A percentile compares a stretch with the other conserved stretches of the same genome.
These are phyloP conservation scores for Solea senegalensis DNA, from an alignment of 2,113 vertebrate genomes.

Conservation along the genomic window DNA sequence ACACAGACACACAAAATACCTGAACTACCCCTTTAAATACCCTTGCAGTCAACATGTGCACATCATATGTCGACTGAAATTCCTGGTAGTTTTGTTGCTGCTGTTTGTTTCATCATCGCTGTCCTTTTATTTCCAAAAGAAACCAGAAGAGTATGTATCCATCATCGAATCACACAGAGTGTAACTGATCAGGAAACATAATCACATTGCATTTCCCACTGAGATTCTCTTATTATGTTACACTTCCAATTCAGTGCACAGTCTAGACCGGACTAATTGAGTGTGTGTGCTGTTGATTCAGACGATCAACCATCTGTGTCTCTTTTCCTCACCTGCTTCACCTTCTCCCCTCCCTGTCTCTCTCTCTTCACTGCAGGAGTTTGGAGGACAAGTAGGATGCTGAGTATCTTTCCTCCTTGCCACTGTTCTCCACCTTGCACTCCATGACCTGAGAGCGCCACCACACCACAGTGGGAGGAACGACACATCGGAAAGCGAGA, in stretches of 20 bases:
- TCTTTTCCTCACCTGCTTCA: slow-evolving; percentile 15
- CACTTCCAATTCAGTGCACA: slow-evolving; percentile 43
- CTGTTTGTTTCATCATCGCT: not conserved
- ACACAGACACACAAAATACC: no score
- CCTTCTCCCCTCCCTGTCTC: not conserved
- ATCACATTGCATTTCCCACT: slow-evolving; percentile 30
- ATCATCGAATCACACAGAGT: not conserved
- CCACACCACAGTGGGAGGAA: slow-evolving; percentile 60
- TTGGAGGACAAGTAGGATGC: slow-evolving; percentile 78
- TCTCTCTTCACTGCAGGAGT: slow-evolving; percentile 55
- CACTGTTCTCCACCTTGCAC: slow-evolving; percentile 55
- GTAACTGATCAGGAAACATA: slow-evolving; percentile 37
- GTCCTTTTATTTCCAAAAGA: not conserved
- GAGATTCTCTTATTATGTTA: slow-evolving; percentile 44
- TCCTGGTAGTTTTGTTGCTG: no score
- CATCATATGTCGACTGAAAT: no score
- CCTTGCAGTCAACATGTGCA: no score
- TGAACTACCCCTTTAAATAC: no score
- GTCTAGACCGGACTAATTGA: slow-evolving; percentile 57
- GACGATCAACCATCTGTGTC: slow-evolving; percentile 63
- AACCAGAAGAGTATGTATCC: not conserved
- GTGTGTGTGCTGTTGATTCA: slow-evolving; percentile 39
- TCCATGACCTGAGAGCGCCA: slow-evolving; percentile 74
- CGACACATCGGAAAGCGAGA: slow-evolving; percentile 40
- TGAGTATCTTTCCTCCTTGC: slow-evolving; percentile 66